Evolutionary conservation across 2,797 vertebrate species (phyloP).

Genomic region (Pristis pectinata): DNA sequence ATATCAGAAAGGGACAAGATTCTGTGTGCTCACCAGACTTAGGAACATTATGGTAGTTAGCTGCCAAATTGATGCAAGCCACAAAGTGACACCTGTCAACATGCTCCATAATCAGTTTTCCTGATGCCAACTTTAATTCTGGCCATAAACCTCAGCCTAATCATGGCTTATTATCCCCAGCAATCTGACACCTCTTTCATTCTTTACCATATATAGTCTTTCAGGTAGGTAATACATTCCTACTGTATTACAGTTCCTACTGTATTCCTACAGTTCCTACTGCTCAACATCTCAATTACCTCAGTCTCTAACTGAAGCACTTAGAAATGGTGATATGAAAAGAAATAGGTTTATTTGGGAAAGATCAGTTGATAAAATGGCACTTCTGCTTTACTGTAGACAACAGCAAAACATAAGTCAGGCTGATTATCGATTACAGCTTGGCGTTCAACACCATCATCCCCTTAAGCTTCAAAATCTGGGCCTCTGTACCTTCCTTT

Average conservation of each 20-base stretch:
- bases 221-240: background rate
- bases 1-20: background rate
- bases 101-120: background rate
- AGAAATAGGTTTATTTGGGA: background rate
- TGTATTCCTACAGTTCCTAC: too few species aligned
- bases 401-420: too few species aligned
- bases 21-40: background rate
- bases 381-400: background rate
- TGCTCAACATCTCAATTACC: background rate
- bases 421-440: too few species aligned
- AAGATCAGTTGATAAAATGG: background rate
- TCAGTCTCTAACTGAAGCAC: background rate
- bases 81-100: background rate
- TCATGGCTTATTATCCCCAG: background rate
- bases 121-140: too few species aligned
- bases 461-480: too few species aligned
- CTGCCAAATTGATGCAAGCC: background rate
- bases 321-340: background rate
- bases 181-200: background rate
- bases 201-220: background rate
- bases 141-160: background rate
- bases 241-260: background rate
- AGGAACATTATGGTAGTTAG: too few species aligned
- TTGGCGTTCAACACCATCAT: too few species aligned
- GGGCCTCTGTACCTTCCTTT: too few species aligned